Evolutionary conservation across 2,797 vertebrate species (phyloP).

Genomic region (Miichthys miiuy): DNA sequence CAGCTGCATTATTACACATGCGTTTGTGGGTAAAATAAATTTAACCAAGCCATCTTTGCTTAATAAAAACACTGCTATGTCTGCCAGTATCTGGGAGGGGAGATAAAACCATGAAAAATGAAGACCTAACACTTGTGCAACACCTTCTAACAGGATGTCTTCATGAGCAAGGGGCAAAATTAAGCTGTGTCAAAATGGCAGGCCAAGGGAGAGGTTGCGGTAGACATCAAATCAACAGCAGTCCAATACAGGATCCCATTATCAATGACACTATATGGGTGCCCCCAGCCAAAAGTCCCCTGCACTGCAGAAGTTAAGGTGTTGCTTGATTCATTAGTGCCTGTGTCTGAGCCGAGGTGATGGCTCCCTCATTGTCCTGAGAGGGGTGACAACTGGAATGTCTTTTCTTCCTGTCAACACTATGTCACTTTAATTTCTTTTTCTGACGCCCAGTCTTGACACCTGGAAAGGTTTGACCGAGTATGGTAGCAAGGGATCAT

Average conservation of each 20-base stretch:
- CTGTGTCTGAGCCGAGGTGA: conserved; percentile 89
- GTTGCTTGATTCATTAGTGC: conserved; percentile 97
- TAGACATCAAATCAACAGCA: conserved; percentile 87
- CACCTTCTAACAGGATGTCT: conserved; percentile 91
- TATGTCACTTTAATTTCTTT: conserved; percentile 93
- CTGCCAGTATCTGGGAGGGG: conserved; percentile 61
- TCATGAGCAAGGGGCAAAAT: conserved; percentile 91
- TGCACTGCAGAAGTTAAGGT: conserved; percentile 93
- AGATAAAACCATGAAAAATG: conserved; percentile 58
- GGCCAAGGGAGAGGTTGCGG: conserved; percentile 88
- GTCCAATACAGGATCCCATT: conserved; percentile 90
- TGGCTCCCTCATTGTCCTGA: conserved; percentile 91
- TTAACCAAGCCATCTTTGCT: conserved; percentile 84
- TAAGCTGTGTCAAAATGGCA: conserved; percentile 94
- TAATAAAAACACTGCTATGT: conserved; percentile 79
- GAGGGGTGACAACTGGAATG: conserved; percentile 88
- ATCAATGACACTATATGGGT: conserved; percentile 91
- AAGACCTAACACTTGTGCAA: conserved; percentile 87
- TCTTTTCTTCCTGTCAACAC: conserved; percentile 93
- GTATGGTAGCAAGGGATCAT: conserved; percentile 84
- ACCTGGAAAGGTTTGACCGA: conserved; percentile 86
- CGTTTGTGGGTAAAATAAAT: conserved; percentile 78
- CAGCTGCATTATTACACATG: conserved; percentile 26
- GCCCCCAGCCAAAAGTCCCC: conserved; percentile 90
- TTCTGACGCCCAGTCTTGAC: conserved; percentile 87